Evolutionary conservation across 2,888 invertebrate genomes (phyloP), one percentile per base, ranked within the genome.

Genomic region (Dolomedes plantarius): DNA sequence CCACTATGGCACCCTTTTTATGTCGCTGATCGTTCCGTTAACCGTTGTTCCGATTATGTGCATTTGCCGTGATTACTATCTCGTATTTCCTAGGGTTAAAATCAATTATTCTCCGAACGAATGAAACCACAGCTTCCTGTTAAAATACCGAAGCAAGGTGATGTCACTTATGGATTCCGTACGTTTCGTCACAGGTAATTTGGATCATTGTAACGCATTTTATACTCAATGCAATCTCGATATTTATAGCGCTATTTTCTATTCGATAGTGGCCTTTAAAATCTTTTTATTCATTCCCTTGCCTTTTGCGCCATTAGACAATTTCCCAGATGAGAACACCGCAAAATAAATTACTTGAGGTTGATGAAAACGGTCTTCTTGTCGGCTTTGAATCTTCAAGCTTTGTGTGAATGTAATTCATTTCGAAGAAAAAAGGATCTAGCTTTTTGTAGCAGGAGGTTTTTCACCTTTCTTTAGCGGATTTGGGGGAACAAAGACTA

Each of bases 41-140:
- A 36, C 73, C 56, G 56, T 73, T 56, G 56, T 23, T 32, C 32
- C 27, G 73, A 73, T 73, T 73, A 73, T 31, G 32, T 31, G 32
- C 50, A 32, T 73, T 73, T 50, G n/a, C 32, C 56, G 62, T 27
- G 19, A 9, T 74, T 19, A 11, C 32, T 64, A 28, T 64, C 32
- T 27, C 27, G 27, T 31, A 23, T 46, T 16, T 46, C 16, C 16
- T 16, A 9, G 2, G 16, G 9, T 46, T 46, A 46, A 46, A 46
- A 46, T 13, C 46, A 16, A 46, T 46, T 46, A 16, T 46, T 13
- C 16, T 16, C 13, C 2, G 46, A 46, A 16, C 3, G 46, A 11
- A 16, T n/a, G 46, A 46, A 46, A 46, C 46, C 5, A 46, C 16
- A 7, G 16, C 16, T 46, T 2, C 46, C 46, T 16, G 46, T 16